A percentile compares a stretch with the other conserved stretches of the same genome.
Evolutionary conservation across 2,113 vertebrate species (phyloP).

Genomic region (Seriola rivoliana): DNA sequence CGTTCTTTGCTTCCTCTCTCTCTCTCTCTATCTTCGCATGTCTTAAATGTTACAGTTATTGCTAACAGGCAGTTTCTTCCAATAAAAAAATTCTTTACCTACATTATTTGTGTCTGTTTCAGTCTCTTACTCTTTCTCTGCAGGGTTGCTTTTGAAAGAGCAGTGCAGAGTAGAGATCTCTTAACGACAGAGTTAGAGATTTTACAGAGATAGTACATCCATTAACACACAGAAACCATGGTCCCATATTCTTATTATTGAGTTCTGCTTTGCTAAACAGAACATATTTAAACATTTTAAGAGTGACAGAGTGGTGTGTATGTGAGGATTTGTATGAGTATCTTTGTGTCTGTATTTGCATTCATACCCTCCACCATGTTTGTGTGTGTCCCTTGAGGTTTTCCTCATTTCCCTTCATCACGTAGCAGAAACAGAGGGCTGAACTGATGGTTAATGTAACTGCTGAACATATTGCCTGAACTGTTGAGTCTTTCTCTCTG

Average conservation of each 20-base stretch:
- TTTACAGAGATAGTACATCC: not conserved
- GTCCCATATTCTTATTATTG: conserved; percentile 34
- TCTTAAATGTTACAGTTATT: conserved; percentile 24
- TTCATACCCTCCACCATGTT: not conserved
- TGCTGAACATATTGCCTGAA: not conserved
- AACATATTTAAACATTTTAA: conserved; percentile 6
- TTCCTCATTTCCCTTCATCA: conserved; percentile 69
- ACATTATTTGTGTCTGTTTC: conserved; percentile 9
- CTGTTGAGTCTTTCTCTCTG: conserved; percentile 11
- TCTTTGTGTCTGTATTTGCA: conserved; percentile 6
- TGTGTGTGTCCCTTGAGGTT: not conserved
- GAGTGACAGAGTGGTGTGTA: not conserved
- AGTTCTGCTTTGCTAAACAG: conserved; percentile 15
- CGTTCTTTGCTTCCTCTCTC: conserved; percentile 1
- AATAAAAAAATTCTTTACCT: not conserved
- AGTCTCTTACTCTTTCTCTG: not conserved
- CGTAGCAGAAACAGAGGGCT: conserved; percentile 31
- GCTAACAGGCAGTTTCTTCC: conserved; percentile 38
- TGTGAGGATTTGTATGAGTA: not conserved
- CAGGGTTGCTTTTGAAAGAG: conserved; percentile 8
- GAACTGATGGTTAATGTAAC: conserved; percentile 38
- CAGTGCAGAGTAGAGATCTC: conserved; percentile 11
- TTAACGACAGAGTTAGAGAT: conserved; percentile 12
- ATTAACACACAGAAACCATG: conserved; percentile 28
- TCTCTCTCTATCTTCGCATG: conserved; percentile 2